These are phyloP conservation scores for Myrmecophaga tridactyla DNA, from an alignment of 2,113 vertebrate species.

Conservation along the genomic window DNA sequence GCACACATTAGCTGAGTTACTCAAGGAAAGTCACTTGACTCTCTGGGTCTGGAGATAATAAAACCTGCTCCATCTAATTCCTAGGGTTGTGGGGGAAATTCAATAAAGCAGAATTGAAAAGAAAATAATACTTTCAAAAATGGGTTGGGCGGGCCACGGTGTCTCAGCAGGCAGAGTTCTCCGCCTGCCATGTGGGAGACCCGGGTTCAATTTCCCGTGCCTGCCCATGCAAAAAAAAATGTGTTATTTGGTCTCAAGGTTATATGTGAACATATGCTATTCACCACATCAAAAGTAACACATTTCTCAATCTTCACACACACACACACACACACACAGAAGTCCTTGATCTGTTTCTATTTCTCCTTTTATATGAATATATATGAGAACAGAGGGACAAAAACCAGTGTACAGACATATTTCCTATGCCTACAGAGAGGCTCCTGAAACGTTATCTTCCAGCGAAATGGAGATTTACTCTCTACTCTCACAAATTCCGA, in stretches of 20 bases:
- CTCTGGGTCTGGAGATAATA: not conserved
- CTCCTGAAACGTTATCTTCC: not conserved
- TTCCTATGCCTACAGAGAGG: not conserved
- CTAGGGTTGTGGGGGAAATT: not conserved
- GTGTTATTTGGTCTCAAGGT: no score
- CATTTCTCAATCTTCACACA: not conserved
- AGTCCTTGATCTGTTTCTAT: not conserved
- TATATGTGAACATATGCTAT: not conserved
- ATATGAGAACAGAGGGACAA: not conserved
- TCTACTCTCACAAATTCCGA: not conserved
- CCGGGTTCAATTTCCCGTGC: no score
- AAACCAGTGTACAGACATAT: not conserved
- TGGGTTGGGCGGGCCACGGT: no score
- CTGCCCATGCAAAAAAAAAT: no score
- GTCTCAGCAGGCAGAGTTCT: no score
- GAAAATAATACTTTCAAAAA: not conserved
- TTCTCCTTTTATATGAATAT: not conserved
- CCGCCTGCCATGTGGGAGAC: no score
- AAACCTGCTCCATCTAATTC: not conserved
- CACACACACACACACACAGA: rapidly evolving
- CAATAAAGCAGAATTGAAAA: not conserved
- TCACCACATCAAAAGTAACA: not conserved
- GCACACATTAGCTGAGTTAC: not conserved
- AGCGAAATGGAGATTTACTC: not conserved
- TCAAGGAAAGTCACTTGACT: not conserved